Conservation (phyloP, 2,888 invertebrate genomes). For the Drosophila bunnanda region DNA sequence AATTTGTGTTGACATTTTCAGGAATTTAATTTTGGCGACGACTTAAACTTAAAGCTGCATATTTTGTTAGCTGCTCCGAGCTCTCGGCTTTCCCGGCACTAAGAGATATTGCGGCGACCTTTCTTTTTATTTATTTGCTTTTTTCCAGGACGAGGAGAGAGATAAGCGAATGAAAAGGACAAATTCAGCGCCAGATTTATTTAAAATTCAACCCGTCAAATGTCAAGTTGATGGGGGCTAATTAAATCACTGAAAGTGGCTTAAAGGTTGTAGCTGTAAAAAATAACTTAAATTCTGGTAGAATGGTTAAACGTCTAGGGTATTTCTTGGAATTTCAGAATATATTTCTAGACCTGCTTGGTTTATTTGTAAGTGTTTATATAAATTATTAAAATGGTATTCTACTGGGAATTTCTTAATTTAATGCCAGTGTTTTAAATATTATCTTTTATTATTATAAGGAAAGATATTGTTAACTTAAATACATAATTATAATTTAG, state of each 20-base stretch:
- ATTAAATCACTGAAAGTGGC: slow-evolving; percentile 38
- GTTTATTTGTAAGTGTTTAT: no score
- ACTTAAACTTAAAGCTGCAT: slow-evolving; percentile 46
- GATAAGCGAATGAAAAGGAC: slow-evolving; percentile 54
- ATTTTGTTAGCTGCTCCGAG: background rate
- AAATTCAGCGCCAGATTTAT: slow-evolving; percentile 60
- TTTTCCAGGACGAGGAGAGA: slow-evolving; percentile 14
- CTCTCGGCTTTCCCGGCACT: slow-evolving; percentile 19
- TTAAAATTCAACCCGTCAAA: slow-evolving; percentile 60
- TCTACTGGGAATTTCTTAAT: no score
- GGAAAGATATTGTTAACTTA: background rate
- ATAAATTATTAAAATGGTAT: background rate
- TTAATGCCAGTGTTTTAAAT: background rate
- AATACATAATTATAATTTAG: background rate
- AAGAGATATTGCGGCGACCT: slow-evolving; percentile 22
- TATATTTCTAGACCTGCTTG: background rate
- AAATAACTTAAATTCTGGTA: background rate
- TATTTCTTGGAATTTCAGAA: background rate
- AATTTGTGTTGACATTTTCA: slow-evolving; percentile 56
- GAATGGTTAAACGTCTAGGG: background rate
- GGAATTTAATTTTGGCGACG: slow-evolving; percentile 46
- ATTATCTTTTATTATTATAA: background rate
- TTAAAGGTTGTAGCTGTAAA: slow-evolving; percentile 19
- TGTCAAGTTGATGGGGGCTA: slow-evolving; percentile 52
- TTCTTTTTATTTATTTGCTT: slow-evolving; percentile 40